Evolutionary conservation across 2,113 vertebrate genomes (phyloP), one percentile per base, ranked within the genome.

Genomic region (Caranx ignobilis): DNA sequence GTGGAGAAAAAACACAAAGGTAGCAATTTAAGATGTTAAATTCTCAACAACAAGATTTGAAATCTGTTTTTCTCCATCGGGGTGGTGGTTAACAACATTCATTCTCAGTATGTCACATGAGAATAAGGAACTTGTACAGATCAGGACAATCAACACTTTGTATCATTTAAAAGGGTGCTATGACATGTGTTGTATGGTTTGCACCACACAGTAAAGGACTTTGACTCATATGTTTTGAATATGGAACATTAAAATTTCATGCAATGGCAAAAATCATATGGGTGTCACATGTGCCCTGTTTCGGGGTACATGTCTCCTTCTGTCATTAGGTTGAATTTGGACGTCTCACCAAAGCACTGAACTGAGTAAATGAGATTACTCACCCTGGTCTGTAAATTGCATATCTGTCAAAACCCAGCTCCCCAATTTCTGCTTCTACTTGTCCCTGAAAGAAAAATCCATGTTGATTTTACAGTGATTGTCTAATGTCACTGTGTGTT

Each of bases 381-480:
- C 91, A 99, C 97, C 95, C 97, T 26, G 97, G 97, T 77, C 97
- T 95, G 86, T 97, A 97, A 86, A 98, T 26, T 0, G 94, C 89
- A 3, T 88, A 95, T 56, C 87, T 93, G 50, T 96, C 91, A 91
- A 99, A 99, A n/a, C 86, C 92, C 34, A 93, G 31, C 31, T 91
- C 94, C 90, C 90, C 90, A 7, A 94, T 87, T 31, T 93, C 96
- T 71, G 94, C 93, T 82, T 95, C 95, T 34, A 97, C 96, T 94
- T 98, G 96, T 79, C 98, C 97, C 98, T 99, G 88, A 54, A 82
- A 90, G 81, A 82, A 56, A 57, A 91, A 86, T 9, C 0, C 3
- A 9, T 31, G 16, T 12, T 35, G 4, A 55, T 19, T 9, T 15
- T 1, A 43, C 3, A 35, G 8, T 13, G 11, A 64, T 6, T 50